phyloP scores from a whole-genome alignment of 1,140 invertebrate species.

The Bombus waltoni region DNA sequence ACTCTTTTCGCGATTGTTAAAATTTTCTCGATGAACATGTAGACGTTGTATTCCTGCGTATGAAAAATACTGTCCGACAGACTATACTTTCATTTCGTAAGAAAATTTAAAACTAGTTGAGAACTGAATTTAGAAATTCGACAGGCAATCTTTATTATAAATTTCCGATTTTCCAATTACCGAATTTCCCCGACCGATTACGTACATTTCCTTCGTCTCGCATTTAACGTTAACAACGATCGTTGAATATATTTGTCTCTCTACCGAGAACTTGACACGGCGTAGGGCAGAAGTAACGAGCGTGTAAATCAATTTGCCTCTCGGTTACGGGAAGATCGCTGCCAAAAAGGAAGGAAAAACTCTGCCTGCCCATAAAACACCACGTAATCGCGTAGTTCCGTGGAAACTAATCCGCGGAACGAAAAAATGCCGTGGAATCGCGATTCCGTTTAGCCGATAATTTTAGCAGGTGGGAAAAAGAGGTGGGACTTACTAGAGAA shows the following conservation, averaged over 20 bases:
- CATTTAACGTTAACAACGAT: too few species aligned
- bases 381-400: not conserved
- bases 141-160: too few species aligned
- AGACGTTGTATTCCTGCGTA: not conserved
- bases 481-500: not conserved
- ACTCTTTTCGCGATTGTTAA: too few species aligned
- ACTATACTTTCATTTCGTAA: not conserved
- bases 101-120: not conserved
- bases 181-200: too few species aligned
- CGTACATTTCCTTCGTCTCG: too few species aligned
- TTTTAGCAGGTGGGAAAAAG: not conserved
- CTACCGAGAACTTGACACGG: too few species aligned
- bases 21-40: too few species aligned
- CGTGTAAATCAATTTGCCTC: too few species aligned
- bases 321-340: too few species aligned
- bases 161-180: too few species aligned
- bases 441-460: not conserved
- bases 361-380: not conserved
- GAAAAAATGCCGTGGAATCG: slow-evolving; percentile 3
- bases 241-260: too few species aligned
- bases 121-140: not conserved
- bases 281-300: too few species aligned
- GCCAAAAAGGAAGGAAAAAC: not conserved
- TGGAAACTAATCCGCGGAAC: not conserved
- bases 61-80: not conserved